Conservation (phyloP, 2,888 invertebrate species). For the Ectobius pallidus region DNA sequence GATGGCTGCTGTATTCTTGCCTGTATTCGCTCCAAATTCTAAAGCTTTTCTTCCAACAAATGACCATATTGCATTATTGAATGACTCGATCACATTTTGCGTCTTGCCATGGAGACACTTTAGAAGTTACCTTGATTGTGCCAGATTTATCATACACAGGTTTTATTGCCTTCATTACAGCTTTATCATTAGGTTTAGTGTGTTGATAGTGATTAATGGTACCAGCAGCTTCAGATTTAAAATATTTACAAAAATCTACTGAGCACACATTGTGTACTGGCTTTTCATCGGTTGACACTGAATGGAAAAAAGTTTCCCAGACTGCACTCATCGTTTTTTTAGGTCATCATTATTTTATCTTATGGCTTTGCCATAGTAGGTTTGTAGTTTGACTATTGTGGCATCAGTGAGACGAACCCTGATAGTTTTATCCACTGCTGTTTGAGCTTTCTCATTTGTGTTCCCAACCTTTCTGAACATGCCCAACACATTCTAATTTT, state of each 20-base stretch:
- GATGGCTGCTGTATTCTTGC: neutral
- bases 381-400: neutral
- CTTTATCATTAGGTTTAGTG: slow-evolving; percentile 4
- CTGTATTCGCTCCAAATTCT: neutral
- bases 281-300: too few species aligned
- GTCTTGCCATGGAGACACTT: slow-evolving; percentile 21
- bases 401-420: neutral
- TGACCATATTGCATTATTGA: neutral
- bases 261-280: too few species aligned
- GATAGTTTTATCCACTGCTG: neutral
- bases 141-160: neutral
- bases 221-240: neutral
- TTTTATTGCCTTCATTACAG: neutral
- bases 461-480: slow-evolving; percentile 23
- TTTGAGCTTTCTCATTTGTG: slow-evolving; percentile 7
- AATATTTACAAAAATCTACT: slow-evolving; percentile 20
- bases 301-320: slow-evolving; percentile 6
- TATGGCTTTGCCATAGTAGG: slow-evolving; percentile 6
- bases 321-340: slow-evolving; percentile 1
- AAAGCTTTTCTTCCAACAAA: slow-evolving; percentile 17
- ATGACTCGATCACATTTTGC: neutral
- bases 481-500: too few species aligned
- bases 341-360: neutral
- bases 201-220: neutral
- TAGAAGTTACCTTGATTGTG: too few species aligned